phyloP scores from a whole-genome alignment of 2,888 invertebrate genomes.

The Odontomyia ornata region DNA sequence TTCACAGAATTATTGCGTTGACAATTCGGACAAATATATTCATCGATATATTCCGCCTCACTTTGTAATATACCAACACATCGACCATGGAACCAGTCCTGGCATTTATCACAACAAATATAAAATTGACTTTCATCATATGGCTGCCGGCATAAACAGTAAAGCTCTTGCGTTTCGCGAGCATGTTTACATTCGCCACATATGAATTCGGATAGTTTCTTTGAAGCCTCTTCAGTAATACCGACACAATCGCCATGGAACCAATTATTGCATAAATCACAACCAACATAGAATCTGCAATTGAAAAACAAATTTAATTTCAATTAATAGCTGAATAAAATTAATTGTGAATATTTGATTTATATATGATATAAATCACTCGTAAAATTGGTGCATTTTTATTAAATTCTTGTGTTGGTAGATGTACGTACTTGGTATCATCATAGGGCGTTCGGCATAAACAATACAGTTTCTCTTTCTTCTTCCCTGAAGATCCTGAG shows the following conservation, averaged over 20 bases:
- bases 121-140: constrained; percentile 99
- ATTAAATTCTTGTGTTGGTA: too few relatives aligned
- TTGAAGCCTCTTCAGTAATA: constrained; percentile 90
- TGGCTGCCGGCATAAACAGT: constrained; percentile 94
- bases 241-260: constrained; percentile 98
- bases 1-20: constrained; percentile 89
- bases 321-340: too few relatives aligned
- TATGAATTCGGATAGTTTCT: constrained; percentile 88
- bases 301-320: background rate
- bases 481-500: constrained; percentile 56
- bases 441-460: constrained; percentile 95
- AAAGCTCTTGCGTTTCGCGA: constrained; percentile 88
- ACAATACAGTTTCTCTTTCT: constrained; percentile 87
- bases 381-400: too few relatives aligned
- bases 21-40: constrained; percentile 96
- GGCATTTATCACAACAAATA: constrained; percentile 98
- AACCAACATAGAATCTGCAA: constrained; percentile 92
- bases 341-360: too few relatives aligned
- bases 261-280: constrained; percentile 98
- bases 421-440: constrained; percentile 79
- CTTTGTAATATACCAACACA: constrained; percentile 95
- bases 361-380: too few relatives aligned
- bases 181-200: constrained; percentile 88
- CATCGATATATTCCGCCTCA: constrained; percentile 93
- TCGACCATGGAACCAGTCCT: constrained; percentile 98